Base-by-base conservation (phyloP, 2,888 invertebrate genomes). In the Craniophora ligustri region DNA sequence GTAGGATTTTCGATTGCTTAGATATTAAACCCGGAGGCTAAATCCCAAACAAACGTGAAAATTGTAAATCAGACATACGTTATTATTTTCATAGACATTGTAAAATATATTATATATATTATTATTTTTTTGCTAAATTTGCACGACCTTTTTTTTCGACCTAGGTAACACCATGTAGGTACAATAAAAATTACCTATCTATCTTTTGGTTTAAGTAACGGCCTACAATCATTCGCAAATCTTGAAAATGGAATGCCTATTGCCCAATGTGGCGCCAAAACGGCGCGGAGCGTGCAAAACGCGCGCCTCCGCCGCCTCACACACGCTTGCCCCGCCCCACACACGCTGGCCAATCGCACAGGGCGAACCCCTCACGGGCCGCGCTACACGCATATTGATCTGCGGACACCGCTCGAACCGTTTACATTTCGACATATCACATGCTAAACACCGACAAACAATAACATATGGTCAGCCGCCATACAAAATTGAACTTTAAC, bases 351-450 rank as follows among this genome's bases (percentile, higher is more conserved):
- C 94, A 94, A 94, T 94, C 86, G 85, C 90, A 82, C 78, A 81
- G 81, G 85, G 84, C 85, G 85, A 84, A 89, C 91, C 89, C 89
- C 91, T 86, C 88, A 85, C 75, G 62, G 73, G 73, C 67, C 75
- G 75, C 88, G 86, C 89, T 79, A 87, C 91, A 92, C 93, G 91
- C 92, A 93, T 94, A 93, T 94, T 92, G 94, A 93, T 93, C 93
- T 93, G 92, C 87, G 91, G 92, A 91, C 89, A 86, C 79, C 84
- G 89, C 88, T 88, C 88, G 86, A 91, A 89, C 87, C 88, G 90
- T 89, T 91, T 89, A 91, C 90, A 87, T 91, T 92, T 92, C 92
- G 92, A 92, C 92, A 92, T 92, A 92, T 92, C 93, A 91, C 92
- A 91, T 85, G 87, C 90, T 90, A 91, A 92, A 91, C 90, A 91